Base-by-base conservation (phyloP, 2,888 invertebrate species). In the Leistus spinibarbis region DNA sequence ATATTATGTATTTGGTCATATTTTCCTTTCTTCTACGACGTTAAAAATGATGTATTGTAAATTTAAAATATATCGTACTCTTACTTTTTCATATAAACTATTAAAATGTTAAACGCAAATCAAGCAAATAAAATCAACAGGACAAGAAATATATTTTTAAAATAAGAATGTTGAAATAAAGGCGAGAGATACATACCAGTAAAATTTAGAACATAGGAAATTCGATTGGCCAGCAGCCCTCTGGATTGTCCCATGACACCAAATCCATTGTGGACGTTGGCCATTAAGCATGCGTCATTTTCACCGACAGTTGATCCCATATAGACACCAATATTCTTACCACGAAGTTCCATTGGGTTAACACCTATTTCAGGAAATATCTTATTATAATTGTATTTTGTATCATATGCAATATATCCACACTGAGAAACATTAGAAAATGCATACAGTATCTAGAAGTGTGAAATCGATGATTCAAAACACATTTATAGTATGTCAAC, bases 151-250 rank as follows among this genome's bases (percentile, higher is more conserved):
- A n/a, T n/a, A n/a, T n/a, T n/a, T n/a, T n/a, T n/a, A n/a, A n/a
- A n/a, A n/a, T n/a, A n/a, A n/a, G n/a, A n/a, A n/a, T n/a, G n/a
- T n/a, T n/a, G n/a, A n/a, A n/a, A n/a, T n/a, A n/a, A n/a, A n/a
- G n/a, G n/a, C n/a, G n/a, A 40, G 4, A 40, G 3, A 13, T 24
- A 64, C 4, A 19, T 78, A 22, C 98, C 97, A 81, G 93, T 93
- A 20, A 96, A 89, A 66, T 97, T 97, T 77, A 98, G 89, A 88
- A 93, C 93, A 84, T 95, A 98, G 0, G 97, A 97, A 79, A 98
- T 91, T 70, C 98, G 90, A 86, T 98, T 98, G 16, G 97, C 94
- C 86, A 98, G 91, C 97, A 98, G 97, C 16, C 96, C 95, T 77
- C 96, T 91, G 79, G 95, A 94, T 85, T 91, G 91, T 1, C 92